Evolutionary conservation across 2,113 vertebrate species (phyloP).

Genomic region (Probosciger aterrimus): DNA sequence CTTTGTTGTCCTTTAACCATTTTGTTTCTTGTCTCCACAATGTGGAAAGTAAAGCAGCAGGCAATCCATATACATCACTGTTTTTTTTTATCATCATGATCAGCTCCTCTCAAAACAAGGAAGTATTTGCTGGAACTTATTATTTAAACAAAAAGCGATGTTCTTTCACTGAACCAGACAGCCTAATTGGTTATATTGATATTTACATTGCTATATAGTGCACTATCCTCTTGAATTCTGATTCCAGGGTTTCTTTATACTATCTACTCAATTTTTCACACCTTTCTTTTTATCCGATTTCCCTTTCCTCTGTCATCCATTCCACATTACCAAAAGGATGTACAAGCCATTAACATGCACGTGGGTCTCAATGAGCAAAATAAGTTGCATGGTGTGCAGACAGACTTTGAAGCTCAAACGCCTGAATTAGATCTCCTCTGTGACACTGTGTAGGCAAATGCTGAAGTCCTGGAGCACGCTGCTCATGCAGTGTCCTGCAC

Average conservation of each 20-base stretch:
- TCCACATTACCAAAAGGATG: background rate
- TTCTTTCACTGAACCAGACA: background rate
- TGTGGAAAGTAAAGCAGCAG: background rate
- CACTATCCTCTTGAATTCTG: background rate
- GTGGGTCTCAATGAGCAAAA: background rate
- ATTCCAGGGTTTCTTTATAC: background rate
- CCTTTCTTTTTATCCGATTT: background rate
- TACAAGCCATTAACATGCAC: background rate
- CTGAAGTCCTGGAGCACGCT: background rate
- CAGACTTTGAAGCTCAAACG: background rate
- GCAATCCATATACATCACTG: background rate
- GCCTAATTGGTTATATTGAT: background rate
- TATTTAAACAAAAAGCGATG: background rate
- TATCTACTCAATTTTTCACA: background rate
- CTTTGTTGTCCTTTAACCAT: background rate
- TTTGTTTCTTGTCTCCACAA: background rate
- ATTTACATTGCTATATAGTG: background rate
- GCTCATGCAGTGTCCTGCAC: background rate
- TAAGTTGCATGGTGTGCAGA: background rate
- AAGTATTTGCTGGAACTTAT: background rate
- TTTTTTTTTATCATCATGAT: background rate
- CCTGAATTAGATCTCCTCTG: background rate
- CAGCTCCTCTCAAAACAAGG: background rate
- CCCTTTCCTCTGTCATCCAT: background rate
- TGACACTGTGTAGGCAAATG: background rate